Conservation (phyloP, 1,140 invertebrate species). For the Drosophila melanogaster region DNA sequence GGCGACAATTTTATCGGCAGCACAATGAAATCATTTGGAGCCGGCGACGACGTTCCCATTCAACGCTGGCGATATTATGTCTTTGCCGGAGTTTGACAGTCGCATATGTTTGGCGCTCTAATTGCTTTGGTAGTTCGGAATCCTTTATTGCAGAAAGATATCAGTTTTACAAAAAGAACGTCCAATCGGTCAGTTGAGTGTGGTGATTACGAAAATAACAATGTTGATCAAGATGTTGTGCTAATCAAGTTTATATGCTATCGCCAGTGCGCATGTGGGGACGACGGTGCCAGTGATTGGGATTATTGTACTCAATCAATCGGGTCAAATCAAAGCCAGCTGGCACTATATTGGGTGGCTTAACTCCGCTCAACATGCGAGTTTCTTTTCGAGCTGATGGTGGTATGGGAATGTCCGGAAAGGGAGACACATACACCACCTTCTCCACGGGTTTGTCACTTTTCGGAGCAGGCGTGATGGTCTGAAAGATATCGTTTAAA, state of each 20-base stretch:
- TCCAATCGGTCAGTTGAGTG: constrained; percentile 1
- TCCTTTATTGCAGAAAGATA: constrained; percentile 28
- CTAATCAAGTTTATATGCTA: background rate
- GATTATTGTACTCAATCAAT: constrained; percentile 35
- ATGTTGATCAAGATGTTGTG: background rate
- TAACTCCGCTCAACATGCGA: constrained; percentile 1
- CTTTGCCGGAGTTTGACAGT: constrained; percentile 54
- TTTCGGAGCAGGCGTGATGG: background rate
- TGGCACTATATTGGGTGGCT: constrained; percentile 22
- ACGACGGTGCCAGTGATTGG: constrained; percentile 59
- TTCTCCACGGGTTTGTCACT: background rate
- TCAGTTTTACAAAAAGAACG: constrained; percentile 9
- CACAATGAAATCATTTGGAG: constrained; percentile 78
- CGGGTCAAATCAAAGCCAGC: constrained; percentile 51
- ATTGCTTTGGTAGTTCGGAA: constrained; percentile 18
- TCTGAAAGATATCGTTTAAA: constrained; percentile 1
- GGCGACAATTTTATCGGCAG: constrained; percentile 84
- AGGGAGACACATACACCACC: constrained; percentile 46
- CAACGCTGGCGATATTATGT: constrained; percentile 72
- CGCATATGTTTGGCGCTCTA: constrained; percentile 20
- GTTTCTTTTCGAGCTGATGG: background rate
- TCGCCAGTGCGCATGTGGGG: constrained; percentile 23
- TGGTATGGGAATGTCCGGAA: background rate
- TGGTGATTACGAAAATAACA: background rate
- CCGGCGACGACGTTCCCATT: constrained; percentile 22